Conservation (phyloP, 2,888 invertebrate genomes). For the Campoplex capitator region DNA sequence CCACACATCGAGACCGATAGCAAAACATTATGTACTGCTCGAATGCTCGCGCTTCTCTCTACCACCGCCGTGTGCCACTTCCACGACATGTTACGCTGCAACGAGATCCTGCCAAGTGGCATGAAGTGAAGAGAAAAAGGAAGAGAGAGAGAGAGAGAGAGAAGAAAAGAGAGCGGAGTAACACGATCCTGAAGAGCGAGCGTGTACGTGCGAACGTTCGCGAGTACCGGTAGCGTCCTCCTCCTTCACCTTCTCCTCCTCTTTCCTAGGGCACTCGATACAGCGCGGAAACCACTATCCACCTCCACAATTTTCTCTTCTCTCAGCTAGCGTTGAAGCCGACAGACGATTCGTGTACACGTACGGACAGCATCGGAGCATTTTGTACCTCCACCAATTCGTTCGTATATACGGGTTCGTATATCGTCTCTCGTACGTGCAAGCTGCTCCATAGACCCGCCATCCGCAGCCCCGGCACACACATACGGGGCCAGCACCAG, state of each 20-base stretch:
- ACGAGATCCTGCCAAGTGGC: conserved; percentile 63
- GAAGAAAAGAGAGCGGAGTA: conserved; percentile 8
- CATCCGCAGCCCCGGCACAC: conserved; percentile 85
- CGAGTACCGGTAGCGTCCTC: conserved; percentile 70
- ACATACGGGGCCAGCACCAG: conserved; percentile 77
- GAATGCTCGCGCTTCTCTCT: conserved; percentile 56
- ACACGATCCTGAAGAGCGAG: conserved; percentile 60
- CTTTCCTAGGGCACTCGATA: conserved; percentile 42
- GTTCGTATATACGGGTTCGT: conserved; percentile 11
- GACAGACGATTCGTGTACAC: conserved; percentile 66
- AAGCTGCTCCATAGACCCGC: conserved; percentile 73
- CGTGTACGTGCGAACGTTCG: conserved; percentile 73
- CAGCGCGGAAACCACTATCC: conserved; percentile 45
- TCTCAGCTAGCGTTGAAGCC: conserved; percentile 63
- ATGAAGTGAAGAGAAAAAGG: conserved; percentile 42
- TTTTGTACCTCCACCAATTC: conserved; percentile 44
- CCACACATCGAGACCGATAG: conserved; percentile 46
- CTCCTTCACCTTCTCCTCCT: conserved; percentile 52
- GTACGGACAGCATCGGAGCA: conserved; percentile 48
- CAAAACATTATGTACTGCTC: conserved; percentile 58
- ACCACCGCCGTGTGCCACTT: conserved; percentile 37
- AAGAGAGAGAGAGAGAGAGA: conserved; percentile 3
- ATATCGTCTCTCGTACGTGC: conserved; percentile 59
- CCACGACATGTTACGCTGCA: conserved; percentile 54
- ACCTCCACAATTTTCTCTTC: conserved; percentile 60